phyloP scores from a whole-genome alignment of 2,797 vertebrate species.

The Parauchenoglanis punctatus region DNA sequence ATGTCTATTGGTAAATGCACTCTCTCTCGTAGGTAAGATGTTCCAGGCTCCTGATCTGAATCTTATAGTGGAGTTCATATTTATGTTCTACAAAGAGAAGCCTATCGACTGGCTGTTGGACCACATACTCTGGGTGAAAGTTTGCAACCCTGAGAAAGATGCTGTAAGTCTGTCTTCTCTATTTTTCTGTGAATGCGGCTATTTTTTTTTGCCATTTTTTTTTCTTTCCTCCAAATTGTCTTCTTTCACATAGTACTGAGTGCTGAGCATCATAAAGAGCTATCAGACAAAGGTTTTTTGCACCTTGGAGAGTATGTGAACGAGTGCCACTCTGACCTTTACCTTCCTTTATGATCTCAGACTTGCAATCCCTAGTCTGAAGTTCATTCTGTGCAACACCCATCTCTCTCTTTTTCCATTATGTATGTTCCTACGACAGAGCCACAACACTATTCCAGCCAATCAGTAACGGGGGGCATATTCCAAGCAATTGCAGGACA shows the following conservation, averaged over 20 bases:
- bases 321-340: background rate
- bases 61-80: slow-evolving; percentile 97
- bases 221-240: background rate
- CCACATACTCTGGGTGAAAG: slow-evolving; percentile 99
- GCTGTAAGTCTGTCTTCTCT: slow-evolving; percentile 77
- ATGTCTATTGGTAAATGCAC: background rate
- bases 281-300: background rate
- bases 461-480: too few relatives aligned
- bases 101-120: slow-evolving; percentile 98
- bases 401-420: background rate
- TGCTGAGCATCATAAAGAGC: background rate
- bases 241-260: background rate
- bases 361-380: background rate
- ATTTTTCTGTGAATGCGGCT: background rate
- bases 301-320: background rate
- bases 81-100: slow-evolving; percentile 99
- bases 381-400: background rate
- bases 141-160: slow-evolving; percentile 98
- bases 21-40: slow-evolving; percentile 87
- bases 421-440: background rate
- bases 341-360: background rate
- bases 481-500: too few relatives aligned
- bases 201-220: background rate
- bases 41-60: slow-evolving; percentile 97
- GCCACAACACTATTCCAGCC: too few relatives aligned